Base-by-base conservation (phyloP, 92 coral and sea anemone species). In the Porites divaricata region DNA sequence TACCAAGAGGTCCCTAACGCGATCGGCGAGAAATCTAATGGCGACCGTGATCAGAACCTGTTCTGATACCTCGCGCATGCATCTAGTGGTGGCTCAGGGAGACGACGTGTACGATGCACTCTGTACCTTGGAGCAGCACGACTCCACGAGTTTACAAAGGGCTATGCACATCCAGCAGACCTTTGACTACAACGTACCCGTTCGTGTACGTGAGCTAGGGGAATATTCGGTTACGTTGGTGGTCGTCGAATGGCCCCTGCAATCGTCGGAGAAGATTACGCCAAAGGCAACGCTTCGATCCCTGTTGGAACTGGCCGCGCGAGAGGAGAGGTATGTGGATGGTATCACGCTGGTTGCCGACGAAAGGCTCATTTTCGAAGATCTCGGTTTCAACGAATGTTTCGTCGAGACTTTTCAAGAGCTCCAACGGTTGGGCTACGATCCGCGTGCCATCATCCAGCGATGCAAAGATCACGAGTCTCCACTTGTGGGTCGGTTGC, bases 161-260 rank as follows among this genome's bases (percentile, higher is more conserved):
- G 77, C 41, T 2, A 50, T 22, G 41, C 77, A 8, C 11, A 23
- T 74, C 35, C 17, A 9, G 0, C 63, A 74, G n/a, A 28, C 23
- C 9, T 1, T 8, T 17, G 2, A 15, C 17, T 6, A 28, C 16
- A 12, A 7, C 7, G 8, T 20, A 19, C 77, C 48, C 17, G 45
- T 74, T 2, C 63, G 77, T 4, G 1, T 6, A 12, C 63, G 77
- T 6, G 61, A n/a, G 61, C 12, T 74, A 2, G 22, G 77, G 13
- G 63, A 74, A 13, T 74, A 74, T 16, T 1, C 50, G 8, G 13
- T 51, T 12, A 21, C 59, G 19, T n/a, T 74, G 16, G 48, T 52
- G 77, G 64, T 74, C 26, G 1, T 74, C 8, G 77, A 74, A 51
- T 74, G 77, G 77, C 77, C 64, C 4, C 24, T 52, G 28, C 24